Percentiles rank a stretch among this genome's conserved stretches.
phyloP scores from a whole-genome alignment of 2,113 vertebrate species.

The Labeo catla region DNA sequence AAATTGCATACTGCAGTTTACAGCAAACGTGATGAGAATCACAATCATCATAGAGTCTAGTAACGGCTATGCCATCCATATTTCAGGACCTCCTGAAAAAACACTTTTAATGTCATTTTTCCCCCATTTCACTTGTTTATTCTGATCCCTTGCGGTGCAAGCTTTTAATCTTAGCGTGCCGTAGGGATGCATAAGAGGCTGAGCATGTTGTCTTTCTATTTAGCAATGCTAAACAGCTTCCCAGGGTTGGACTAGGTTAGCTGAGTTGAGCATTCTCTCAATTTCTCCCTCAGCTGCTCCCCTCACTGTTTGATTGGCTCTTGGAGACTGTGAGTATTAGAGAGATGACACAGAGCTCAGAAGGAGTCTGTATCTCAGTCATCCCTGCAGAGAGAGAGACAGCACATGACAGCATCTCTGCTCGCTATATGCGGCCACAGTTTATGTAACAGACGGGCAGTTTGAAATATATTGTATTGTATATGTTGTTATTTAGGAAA shows the following conservation, averaged over 20 bases:
- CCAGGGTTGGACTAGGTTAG: neutral
- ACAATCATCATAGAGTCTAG: neutral
- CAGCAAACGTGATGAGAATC: neutral
- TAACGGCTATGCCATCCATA: neutral
- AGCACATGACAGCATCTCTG: constrained; percentile 37
- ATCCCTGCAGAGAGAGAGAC: constrained; percentile 25
- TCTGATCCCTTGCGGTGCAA: neutral
- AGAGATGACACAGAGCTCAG: constrained; percentile 17
- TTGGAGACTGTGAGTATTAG: neutral
- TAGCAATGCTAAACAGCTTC: constrained; percentile 33
- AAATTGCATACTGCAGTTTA: neutral
- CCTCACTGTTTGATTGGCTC: constrained; percentile 21
- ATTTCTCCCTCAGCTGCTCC: neutral
- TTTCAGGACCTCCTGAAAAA: neutral
- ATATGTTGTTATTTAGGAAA: neutral
- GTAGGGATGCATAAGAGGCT: neutral
- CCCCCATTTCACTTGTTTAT: constrained; percentile 7
- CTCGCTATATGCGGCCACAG: constrained; percentile 19
- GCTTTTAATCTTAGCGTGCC: constrained; percentile 8
- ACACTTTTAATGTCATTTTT: neutral
- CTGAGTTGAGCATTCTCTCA: neutral
- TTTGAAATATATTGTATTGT: neutral
- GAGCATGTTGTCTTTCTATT: constrained; percentile 33
- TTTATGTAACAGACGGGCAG: neutral
- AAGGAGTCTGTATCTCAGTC: constrained; percentile 9